Evolutionary conservation across 1,140 invertebrate genomes (phyloP), one percentile per base, ranked within the genome.

Genomic region (Triops longicaudatus): DNA sequence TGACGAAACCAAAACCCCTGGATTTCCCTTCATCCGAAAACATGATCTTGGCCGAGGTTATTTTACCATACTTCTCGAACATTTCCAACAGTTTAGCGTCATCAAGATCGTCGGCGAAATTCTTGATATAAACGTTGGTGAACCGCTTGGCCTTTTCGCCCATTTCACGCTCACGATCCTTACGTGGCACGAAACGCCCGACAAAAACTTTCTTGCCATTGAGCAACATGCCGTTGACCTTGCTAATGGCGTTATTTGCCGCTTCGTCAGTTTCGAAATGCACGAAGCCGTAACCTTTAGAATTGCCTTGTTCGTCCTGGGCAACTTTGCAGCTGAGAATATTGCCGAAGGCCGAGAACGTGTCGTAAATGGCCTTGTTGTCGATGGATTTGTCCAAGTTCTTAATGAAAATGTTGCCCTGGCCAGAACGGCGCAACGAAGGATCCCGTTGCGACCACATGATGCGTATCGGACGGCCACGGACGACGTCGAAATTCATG

Each of bases 361-460:
- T 99, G 86, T 99, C 98, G 86, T 98, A 99, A 90, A 99, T 97
- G 75, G 97, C 95, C 86, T 99, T 99, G 88, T 99, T 99, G 87
- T 99, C 97, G 85, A 99, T 99, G 79, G 90, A 92, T 85, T 97
- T 98, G 84, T 99, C 97, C 84, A 99, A 87, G 85, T 99, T 99
- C 87, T 99, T 99, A 82, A 99, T 99, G 86, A 99, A 99, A 76
- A 99, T 96, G 87, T 99, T 99, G 73, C 98, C 98, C 80, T 99
- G 95, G 44, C 98, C 98, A 78, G 97, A 99, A 85, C 98, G 97
- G 80, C 98, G 90, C 43, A 99, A 88, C 6, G 97, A 98, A 50
- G 98, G 98, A 89, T 99, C 98, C 83, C 98, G 90, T 86, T 99
- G 97, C 77, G 97, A 98, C 98, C 98, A 99, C 98, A 99, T 99